Percentiles rank a stretch among this genome's conserved stretches.
Conservation (phyloP, 2,888 invertebrate species). For the Acholoe squamosa region DNA sequence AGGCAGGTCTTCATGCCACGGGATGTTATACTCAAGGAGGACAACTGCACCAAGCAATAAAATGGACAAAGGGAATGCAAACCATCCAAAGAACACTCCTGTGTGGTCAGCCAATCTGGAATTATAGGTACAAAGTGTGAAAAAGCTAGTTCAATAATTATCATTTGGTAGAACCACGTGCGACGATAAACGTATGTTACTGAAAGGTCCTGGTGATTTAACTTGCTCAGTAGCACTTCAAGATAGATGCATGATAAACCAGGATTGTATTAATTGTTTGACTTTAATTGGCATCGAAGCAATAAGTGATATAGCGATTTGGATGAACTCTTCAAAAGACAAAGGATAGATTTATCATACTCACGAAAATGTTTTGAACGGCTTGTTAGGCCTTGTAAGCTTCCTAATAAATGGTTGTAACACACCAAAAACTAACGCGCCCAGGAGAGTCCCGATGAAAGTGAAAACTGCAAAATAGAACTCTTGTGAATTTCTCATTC, state of each 20-base stretch:
- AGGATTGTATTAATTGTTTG: too few species aligned
- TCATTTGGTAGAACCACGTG: too few species aligned
- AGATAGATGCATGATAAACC: too few species aligned
- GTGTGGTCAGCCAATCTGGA: neutral
- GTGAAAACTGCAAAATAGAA: conserved; percentile 75
- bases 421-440: conserved; percentile 76
- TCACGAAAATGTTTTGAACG: conserved; percentile 74
- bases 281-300: too few species aligned
- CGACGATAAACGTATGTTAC: too few species aligned
- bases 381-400: conserved; percentile 72
- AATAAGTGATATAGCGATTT: too few species aligned
- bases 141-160: too few species aligned
- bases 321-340: too few species aligned
- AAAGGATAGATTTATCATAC: conserved; percentile 63
- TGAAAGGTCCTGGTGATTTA: too few species aligned
- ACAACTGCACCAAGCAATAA: conserved; percentile 71
- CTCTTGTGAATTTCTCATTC: too few species aligned
- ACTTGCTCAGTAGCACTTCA: too few species aligned
- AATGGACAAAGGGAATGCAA: conserved; percentile 75
- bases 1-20: conserved; percentile 73
- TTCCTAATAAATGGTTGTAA: conserved; percentile 72
- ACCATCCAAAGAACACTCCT: neutral
- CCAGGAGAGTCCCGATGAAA: conserved; percentile 75
- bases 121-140: neutral
- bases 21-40: conserved; percentile 75